Base-by-base conservation (phyloP, 2,113 vertebrate genomes). In the Poeciliopsis retropinna region DNA sequence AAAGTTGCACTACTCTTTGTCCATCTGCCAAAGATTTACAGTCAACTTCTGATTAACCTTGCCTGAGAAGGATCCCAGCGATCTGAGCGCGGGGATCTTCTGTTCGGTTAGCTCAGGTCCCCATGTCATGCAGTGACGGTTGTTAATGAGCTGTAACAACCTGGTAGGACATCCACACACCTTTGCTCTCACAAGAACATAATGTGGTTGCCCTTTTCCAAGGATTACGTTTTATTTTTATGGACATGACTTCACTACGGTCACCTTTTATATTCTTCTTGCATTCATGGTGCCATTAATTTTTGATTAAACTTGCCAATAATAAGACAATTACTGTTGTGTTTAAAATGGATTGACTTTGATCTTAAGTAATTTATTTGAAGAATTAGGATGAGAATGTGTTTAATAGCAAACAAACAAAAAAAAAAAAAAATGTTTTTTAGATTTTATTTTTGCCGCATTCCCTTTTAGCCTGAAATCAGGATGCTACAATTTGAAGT, bases 271-370 rank as follows among this genome's bases (percentile, higher is more conserved):
- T 17, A 28, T 61, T 41, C 54, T 65, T 61, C 25, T 41, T 67
- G 80, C 76, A 62, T 63, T 64, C 64, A 63, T 37, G 25, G 51
- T 78, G 60, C 70, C 34, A 76, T 72, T 78, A 80, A 32, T 81
- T 71, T 37, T 82, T 78, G 88, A 87, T 79, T 73, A 73, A 41
- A 41, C 81, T 87, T 73, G 57, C 69, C 83, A 85, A 73, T 66
- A 74, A 37, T 32, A 63, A 73, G 57, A 81, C 81, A 73, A 85
- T 82, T 79, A 81, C 73, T 90, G 83, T 74, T 76, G 82, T 84
- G 80, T 91, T 90, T 88, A 86, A 92, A 90, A 83, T 79, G 71
- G 30, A 84, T 75, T 81, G 72, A 76, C 85, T 92, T 88, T 88
- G 80, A 91, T 87, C 74, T 90, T 89, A 82, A 87, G 61, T 31